Conservation (phyloP, 2,888 invertebrate species). For the Epinotia nisella region DNA sequence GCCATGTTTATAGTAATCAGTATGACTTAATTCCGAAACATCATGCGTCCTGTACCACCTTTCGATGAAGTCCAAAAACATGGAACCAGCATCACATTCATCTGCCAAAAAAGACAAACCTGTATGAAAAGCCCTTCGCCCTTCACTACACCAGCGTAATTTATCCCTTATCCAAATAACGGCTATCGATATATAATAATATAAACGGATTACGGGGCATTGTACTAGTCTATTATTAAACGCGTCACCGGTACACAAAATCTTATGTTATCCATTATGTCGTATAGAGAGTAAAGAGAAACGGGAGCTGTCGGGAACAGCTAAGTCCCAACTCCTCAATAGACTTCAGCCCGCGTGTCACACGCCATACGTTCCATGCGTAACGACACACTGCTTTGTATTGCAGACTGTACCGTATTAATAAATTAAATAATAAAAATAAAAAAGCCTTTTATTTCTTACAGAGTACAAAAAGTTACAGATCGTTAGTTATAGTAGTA, state of each 20-base stretch:
- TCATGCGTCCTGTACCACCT: no score
- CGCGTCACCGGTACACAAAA: not conserved
- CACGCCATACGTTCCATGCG: slow-evolving; percentile 13
- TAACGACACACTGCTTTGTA: not conserved
- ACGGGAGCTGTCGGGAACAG: not conserved
- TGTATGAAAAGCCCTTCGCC: no score
- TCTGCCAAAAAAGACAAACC: not conserved
- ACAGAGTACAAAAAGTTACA: no score
- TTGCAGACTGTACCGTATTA: not conserved
- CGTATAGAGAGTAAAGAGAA: not conserved
- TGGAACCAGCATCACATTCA: no score
- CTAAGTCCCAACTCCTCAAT: slow-evolving; percentile 18
- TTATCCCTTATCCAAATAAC: not conserved
- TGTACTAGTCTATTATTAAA: not conserved
- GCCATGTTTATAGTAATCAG: no score
- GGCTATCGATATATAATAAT: not conserved
- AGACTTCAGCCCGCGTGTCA: slow-evolving; percentile 13
- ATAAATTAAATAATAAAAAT: no score
- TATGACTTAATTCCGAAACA: no score
- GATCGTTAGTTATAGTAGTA: no score
- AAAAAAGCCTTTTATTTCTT: no score
- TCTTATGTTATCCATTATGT: not conserved
- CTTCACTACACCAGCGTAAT: not conserved
- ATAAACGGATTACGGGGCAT: not conserved
- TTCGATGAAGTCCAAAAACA: no score